Evolutionary conservation across 2,113 vertebrate genomes (phyloP), one percentile per base, ranked within the genome.

Genomic region (Anser brachyrhynchus): DNA sequence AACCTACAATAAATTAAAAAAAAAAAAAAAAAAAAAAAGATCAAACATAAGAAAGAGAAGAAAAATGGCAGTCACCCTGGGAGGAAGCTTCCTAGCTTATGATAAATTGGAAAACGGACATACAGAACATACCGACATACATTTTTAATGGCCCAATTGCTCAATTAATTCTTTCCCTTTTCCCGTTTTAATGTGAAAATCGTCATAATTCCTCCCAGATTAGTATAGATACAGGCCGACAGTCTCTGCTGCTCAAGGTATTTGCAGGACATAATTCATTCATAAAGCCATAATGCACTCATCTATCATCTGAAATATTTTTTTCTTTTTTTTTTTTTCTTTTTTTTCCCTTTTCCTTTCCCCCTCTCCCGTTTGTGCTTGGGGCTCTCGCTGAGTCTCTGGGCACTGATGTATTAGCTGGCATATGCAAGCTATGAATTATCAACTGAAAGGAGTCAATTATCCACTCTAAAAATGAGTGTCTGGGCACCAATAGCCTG

Each of bases 401-500:
- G 98, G 97, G 95, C 98, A 98, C 98, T 98, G 99, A 99, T 99
- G 99, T 98, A 99, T 99, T 99, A 99, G 98, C 97, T 98, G 98
- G 99, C 98, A 99, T 99, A 99, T 99, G 99, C 99, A 99, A 99
- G 99, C 99, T 98, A 99, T 99, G 99, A 99, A 99, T 99, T 99
- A 99, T 99, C 99, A 99, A 98, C 98, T 99, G 99, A 99, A 98
- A 98, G 98, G 98, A 99, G 99, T 99, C 99, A 99, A 99, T 99
- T 99, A 99, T 99, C 99, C 99, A 99, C 99, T 99, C 98, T 98
- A 99, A 98, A 99, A 99, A 99, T 99, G 98, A 98, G 98, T 98
- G 98, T 98, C 98, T 97, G 97, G 98, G 98, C 99, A 98, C 98
- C 97, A 96, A 98, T 99, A 98, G 99, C 99, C 99, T 98, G 95